phyloP scores from a whole-genome alignment of 2,797 vertebrate genomes.

The Astyanax mexicanus region DNA sequence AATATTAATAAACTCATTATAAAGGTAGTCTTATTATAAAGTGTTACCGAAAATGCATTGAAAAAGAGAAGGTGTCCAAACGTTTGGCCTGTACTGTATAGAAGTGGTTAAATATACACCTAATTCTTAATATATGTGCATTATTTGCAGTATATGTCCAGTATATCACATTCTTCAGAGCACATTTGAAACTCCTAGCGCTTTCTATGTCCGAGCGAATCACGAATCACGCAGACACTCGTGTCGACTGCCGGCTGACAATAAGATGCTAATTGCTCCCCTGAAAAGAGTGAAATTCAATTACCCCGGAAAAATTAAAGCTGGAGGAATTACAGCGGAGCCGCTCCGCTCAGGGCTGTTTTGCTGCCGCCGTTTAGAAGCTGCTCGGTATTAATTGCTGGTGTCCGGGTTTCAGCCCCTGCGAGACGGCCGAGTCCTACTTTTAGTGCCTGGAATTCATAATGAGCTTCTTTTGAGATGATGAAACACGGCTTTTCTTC shows the following conservation, averaged over 20 bases:
- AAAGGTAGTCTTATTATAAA: too few species aligned
- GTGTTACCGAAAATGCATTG: too few species aligned
- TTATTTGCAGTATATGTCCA: too few species aligned
- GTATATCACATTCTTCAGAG: too few species aligned
- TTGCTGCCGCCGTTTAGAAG: conserved; percentile 65
- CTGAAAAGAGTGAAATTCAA: conserved; percentile 60
- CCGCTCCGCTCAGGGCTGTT: conserved; percentile 67
- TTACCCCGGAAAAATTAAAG: conserved; percentile 45
- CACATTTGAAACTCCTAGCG: neutral
- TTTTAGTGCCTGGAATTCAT: conserved; percentile 62
- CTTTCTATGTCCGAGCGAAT: neutral
- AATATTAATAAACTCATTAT: too few species aligned
- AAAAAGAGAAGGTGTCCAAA: too few species aligned
- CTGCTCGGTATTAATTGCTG: conserved; percentile 71
- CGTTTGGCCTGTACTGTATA: too few species aligned
- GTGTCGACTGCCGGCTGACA: conserved; percentile 14
- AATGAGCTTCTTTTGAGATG: conserved; percentile 68
- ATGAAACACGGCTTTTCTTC: conserved; percentile 74
- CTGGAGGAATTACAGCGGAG: conserved; percentile 47
- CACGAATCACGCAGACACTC: too few species aligned
- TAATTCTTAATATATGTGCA: too few species aligned
- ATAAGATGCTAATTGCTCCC: conserved; percentile 43
- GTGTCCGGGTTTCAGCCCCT: conserved; percentile 67
- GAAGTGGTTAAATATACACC: too few species aligned
- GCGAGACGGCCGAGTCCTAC: conserved; percentile 64